Evolutionary conservation across 2,797 vertebrate species (phyloP).

Genomic region (Anguilla marmorata): DNA sequence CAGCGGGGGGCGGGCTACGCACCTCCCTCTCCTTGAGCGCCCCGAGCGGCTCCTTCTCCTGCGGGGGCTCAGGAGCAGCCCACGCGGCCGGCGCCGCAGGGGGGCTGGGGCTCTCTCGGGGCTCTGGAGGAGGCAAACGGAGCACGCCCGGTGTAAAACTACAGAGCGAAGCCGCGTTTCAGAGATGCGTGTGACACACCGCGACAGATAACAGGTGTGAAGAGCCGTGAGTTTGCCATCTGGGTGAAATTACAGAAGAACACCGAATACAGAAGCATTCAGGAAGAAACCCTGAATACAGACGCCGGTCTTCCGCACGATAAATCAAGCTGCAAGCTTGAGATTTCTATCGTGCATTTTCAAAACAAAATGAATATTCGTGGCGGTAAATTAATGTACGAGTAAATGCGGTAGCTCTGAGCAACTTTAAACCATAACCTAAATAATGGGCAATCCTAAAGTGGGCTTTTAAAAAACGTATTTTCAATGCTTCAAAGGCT

Average conservation of each 20-base stretch:
- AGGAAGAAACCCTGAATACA: neutral
- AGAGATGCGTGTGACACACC: neutral
- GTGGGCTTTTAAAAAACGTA: too few species aligned
- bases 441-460: neutral
- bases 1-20: constrained; percentile 32
- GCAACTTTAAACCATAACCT: neutral
- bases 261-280: too few species aligned
- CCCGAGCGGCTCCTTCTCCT: constrained; percentile 51
- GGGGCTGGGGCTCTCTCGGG: constrained; percentile 33
- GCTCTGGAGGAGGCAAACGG: constrained; percentile 38
- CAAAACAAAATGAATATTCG: neutral
- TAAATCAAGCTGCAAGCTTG: neutral
- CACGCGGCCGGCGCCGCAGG: constrained; percentile 27
- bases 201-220: neutral
- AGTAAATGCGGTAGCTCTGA: neutral
- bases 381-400: neutral
- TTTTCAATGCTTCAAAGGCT: too few species aligned
- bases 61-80: constrained; percentile 30
- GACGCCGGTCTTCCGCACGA: neutral
- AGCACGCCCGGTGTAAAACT: neutral
- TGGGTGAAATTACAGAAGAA: constrained; percentile 1
- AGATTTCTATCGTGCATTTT: neutral
- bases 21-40: constrained; percentile 25
- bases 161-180: constrained; percentile 4
- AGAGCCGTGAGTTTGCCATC: neutral